phyloP scores from a whole-genome alignment of 2,888 invertebrate genomes.

The Thysanoteuthis rhombus region DNA sequence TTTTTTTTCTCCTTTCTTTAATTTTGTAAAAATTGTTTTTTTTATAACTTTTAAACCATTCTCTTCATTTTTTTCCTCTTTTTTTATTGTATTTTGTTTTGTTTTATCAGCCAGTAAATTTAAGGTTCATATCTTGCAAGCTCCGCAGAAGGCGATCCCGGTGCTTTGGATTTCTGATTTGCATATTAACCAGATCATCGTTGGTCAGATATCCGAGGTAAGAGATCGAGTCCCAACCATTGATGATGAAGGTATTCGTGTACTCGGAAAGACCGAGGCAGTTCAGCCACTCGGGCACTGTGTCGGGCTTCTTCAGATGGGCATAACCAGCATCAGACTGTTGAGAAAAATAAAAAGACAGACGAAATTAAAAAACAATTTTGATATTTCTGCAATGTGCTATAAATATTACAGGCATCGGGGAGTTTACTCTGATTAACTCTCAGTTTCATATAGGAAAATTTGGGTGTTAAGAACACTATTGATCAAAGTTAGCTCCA shows the following conservation, averaged over 20 bases:
- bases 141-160: conserved; percentile 50
- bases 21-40: background rate
- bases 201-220: conserved; percentile 46
- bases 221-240: conserved; percentile 58
- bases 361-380: background rate
- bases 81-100: background rate
- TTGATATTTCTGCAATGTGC: background rate
- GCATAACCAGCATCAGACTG: conserved; percentile 41
- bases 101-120: conserved; percentile 26
- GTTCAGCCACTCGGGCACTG: conserved; percentile 59
- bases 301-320: conserved; percentile 44
- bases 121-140: conserved; percentile 44
- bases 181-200: conserved; percentile 51
- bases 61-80: background rate
- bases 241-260: conserved; percentile 51
- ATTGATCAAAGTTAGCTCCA: too few relatives aligned
- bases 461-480: too few relatives aligned
- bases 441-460: too few relatives aligned
- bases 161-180: conserved; percentile 50
- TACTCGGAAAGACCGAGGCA: conserved; percentile 58
- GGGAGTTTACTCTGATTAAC: too few relatives aligned
- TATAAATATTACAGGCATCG: background rate
- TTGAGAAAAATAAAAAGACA: conserved; percentile 29
- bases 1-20: background rate
- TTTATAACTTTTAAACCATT: background rate